Conservation (phyloP, 2,888 invertebrate genomes). For the Rhabditoides inermis region DNA sequence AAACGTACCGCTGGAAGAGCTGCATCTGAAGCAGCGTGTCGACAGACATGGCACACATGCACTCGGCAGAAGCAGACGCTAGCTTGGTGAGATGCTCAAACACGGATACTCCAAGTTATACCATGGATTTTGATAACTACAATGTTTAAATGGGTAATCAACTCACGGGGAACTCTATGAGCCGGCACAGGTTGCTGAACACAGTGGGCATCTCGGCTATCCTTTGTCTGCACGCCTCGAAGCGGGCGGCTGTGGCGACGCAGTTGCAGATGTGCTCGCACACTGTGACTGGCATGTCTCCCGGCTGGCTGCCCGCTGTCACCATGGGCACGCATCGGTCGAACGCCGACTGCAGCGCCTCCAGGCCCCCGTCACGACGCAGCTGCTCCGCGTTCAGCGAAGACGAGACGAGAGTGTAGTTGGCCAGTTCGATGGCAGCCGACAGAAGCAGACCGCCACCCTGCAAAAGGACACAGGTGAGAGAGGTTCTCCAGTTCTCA, state of each 20-base stretch:
- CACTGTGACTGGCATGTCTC: slow-evolving; percentile 71
- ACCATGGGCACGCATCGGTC: slow-evolving; percentile 86
- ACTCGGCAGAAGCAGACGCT: slow-evolving; percentile 78
- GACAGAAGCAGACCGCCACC: slow-evolving; percentile 66
- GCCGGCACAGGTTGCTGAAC: slow-evolving; percentile 74
- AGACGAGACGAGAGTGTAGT: slow-evolving; percentile 90
- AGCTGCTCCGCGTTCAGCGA: slow-evolving; percentile 95
- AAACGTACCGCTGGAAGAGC: slow-evolving; percentile 59
- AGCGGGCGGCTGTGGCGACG: slow-evolving; percentile 88
- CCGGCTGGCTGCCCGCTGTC: slow-evolving; percentile 68
- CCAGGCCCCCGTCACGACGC: slow-evolving; percentile 81
- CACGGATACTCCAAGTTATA: neutral
- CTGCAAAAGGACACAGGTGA: neutral
- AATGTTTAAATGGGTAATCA: slow-evolving; percentile 14
- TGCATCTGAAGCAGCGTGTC: slow-evolving; percentile 77
- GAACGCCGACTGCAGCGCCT: slow-evolving; percentile 76
- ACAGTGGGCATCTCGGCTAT: slow-evolving; percentile 80
- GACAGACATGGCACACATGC: slow-evolving; percentile 76
- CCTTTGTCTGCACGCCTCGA: slow-evolving; percentile 77
- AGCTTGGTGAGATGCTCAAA: slow-evolving; percentile 71
- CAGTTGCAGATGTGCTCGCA: slow-evolving; percentile 83
- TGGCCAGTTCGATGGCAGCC: slow-evolving; percentile 85
- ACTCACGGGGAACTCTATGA: slow-evolving; percentile 78
- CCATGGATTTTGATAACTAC: neutral
- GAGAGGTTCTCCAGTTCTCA: neutral